Evolutionary conservation across 1,140 invertebrate species (phyloP).

Genomic region (Bathynomus jamesi): DNA sequence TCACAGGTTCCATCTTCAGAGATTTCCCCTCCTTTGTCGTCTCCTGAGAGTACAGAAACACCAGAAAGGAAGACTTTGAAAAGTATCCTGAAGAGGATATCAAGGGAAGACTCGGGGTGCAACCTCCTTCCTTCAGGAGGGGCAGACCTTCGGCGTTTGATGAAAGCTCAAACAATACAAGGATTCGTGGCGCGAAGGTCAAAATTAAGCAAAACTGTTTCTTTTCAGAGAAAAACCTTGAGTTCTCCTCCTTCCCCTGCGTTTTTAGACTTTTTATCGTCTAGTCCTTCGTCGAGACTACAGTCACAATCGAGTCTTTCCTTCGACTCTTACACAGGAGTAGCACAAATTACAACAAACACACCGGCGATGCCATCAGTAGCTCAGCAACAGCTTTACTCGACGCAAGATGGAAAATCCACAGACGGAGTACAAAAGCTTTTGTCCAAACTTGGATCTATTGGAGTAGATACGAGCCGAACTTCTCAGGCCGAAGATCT

Average conservation of each 20-base stretch:
- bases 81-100: slow-evolving; percentile 73
- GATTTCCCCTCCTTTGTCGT: slow-evolving; percentile 41
- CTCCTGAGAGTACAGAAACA: slow-evolving; percentile 72
- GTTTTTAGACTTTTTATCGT: slow-evolving; percentile 3
- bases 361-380: no score
- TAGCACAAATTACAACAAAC: no score
- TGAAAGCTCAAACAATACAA: slow-evolving; percentile 64
- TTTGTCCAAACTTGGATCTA: slow-evolving; percentile 26
- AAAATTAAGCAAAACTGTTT: slow-evolving; percentile 78
- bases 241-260: slow-evolving; percentile 58
- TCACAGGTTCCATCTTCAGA: slow-evolving; percentile 28
- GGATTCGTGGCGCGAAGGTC: slow-evolving; percentile 77
- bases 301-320: no score
- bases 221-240: slow-evolving; percentile 73
- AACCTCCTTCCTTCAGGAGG: slow-evolving; percentile 38
- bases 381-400: no score
- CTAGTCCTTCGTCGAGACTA: background rate
- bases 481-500: slow-evolving; percentile 28
- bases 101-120: slow-evolving; percentile 49
- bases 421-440: slow-evolving; percentile 28
- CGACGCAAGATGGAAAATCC: no score
- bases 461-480: slow-evolving; percentile 25
- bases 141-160: slow-evolving; percentile 44
- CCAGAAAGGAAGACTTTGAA: slow-evolving; percentile 69
- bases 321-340: no score